Base-by-base conservation (phyloP, 2,113 vertebrate species). In the Rattus rattus region DNA sequence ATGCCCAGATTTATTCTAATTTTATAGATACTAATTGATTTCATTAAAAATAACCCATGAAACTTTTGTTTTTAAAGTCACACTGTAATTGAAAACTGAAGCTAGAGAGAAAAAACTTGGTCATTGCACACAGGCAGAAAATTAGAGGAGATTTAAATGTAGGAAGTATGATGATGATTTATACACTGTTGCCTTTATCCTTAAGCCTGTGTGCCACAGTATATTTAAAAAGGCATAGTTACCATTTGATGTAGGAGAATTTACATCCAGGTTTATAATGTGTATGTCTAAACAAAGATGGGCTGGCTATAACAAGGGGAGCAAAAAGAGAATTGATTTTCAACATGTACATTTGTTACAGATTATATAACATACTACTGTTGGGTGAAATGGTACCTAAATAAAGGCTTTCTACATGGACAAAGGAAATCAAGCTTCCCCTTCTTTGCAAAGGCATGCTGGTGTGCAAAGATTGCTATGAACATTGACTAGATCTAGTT, bases 41-140 rank as follows among this genome's bases (percentile, higher is more conserved):
- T 92, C 81, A 76, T 91, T 95, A 92, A 24, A 91, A 86, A 7
- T 84, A 39, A 30, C 8, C 65, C 73, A 56, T 59, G 47, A 76
- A 85, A 36, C 17, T 20, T 2, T 43, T 43, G 43, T 20, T 49
- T 70, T 96, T 88, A n/a, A 72, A 72, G 52, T 77, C 59, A 59
- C 59, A 88, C 22, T 90, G 49, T 16, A 86, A 81, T 49, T 77
- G 75, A 26, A 73, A 90, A 54, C 20, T 20, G 36, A 94, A 69
- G 5, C 54, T 24, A 94, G 19, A 87, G 39, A 90, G 70, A 80
- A 88, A 22, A 89, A 80, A 75, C 13, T 11, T 83, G 39, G 22
- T 56, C 63, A 80, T 20, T n/a, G 89, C 28, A 90, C 67, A 84
- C 0, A 76, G 33, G 63, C 6, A 93, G 19, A 47, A 67, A n/a